phyloP scores from a whole-genome alignment of 2,797 vertebrate species.

The Austrolebias charrua region DNA sequence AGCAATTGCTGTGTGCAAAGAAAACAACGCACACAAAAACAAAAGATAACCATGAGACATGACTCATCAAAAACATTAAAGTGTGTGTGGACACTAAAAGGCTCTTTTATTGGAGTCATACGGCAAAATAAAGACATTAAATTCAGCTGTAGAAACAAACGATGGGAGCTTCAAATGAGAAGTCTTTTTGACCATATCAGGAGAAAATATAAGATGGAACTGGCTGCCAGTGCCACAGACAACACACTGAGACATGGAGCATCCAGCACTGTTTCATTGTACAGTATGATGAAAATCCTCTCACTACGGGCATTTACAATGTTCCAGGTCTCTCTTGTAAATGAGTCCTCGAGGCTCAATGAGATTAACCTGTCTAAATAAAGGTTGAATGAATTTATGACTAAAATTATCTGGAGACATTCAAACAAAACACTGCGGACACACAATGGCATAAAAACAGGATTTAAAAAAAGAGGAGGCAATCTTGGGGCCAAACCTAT shows the following conservation, averaged over 20 bases:
- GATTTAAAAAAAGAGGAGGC: neutral
- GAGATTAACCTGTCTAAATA: too few relatives aligned
- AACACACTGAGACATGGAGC: constrained; percentile 53
- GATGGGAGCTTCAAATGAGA: constrained; percentile 81
- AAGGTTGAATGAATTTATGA: too few relatives aligned
- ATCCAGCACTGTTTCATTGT: constrained; percentile 39
- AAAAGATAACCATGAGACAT: constrained; percentile 96
- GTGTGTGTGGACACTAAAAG: constrained; percentile 77
- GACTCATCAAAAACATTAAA: constrained; percentile 94
- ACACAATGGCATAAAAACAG: constrained; percentile 50
- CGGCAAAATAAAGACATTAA: constrained; percentile 45
- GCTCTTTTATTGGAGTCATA: constrained; percentile 84
- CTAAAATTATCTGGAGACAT: constrained; percentile 55
- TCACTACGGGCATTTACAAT: constrained; percentile 32
- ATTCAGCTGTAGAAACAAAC: constrained; percentile 43
- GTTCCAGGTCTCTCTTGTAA: too few relatives aligned
- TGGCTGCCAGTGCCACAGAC: constrained; percentile 41
- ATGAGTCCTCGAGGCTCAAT: too few relatives aligned
- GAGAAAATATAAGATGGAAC: constrained; percentile 40
- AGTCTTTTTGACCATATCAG: constrained; percentile 84
- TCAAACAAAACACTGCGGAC: constrained; percentile 57
- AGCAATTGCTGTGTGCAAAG: constrained; percentile 99
- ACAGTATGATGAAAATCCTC: constrained; percentile 15
- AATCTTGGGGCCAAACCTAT: constrained; percentile 17
- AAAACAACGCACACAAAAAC: constrained; percentile 89